Base-by-base conservation (phyloP, 23 tunicate species). In the Ciona savignyi region DNA sequence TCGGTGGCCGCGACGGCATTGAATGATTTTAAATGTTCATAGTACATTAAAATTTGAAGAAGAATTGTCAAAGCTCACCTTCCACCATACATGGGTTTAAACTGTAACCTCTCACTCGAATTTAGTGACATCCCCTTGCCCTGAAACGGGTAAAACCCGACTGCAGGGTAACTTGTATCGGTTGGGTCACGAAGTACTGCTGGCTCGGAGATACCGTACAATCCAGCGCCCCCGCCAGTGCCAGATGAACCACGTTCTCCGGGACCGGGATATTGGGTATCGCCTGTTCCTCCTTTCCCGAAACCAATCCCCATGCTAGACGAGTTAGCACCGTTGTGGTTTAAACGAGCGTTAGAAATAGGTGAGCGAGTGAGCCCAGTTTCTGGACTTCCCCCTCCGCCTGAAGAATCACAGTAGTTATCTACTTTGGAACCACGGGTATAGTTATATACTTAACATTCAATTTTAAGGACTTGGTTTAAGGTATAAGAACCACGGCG, bases 191-290 rank as follows among this genome's bases (percentile, higher is more conserved):
- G 24, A 29, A 74, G 19, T 4, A 56, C 31, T 3, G 80, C 66
- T 29, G 79, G 48, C 3, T 66, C 31, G 25, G 96, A 81, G 23
- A 68, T 67, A 30, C 96, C 96, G 23, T 82, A 1, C 11, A 67
- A 82, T 26, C 93, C 93, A 28, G 98, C 98, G 4, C 98, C 98
- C 0, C 98, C 98, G 28, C 95, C 98, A 2, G 98, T 92, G 33
- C 91, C 91, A 1, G 33, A 26, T 20, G 48, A 33, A 20, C 98
- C 98, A 2, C 74, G 83, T 62, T 70, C 56, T 34, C 98, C 98
- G 0, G 82, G 74, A 3, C 35, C 51, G 1, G 32, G 20, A 25
- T 51, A 35, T 0, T 65, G 32, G 23, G 63, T 35, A 4, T 75
- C 82, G 4, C 76, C 79, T 24, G 68, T 26, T 23, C 93, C 98